Base-by-base conservation (phyloP, 2,888 invertebrate species). In the Zhengitettix transpicula region DNA sequence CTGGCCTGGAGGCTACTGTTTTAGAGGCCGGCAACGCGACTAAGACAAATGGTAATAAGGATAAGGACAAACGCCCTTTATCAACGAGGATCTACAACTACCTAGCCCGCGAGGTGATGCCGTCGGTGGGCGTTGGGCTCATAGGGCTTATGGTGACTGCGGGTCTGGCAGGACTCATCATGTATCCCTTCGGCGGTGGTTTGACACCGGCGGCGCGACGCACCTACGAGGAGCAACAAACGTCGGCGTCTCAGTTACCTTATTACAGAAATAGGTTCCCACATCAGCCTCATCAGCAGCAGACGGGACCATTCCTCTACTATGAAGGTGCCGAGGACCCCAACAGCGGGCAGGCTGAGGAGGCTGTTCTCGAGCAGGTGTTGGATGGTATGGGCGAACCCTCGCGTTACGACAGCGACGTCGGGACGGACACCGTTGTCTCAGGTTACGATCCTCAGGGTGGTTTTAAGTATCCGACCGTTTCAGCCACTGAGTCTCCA, bases 51-150 rank as follows among this genome's bases (percentile, higher is more conserved):
- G 0, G 67, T 76, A 0, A 75, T 74, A 47, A 71, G 76, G 56
- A 75, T 73, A 1, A 72, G 66, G n/a, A 61, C 58, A 63, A 60
- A 17, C 52, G 59, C 11, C 84, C 85, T 1, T 77, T 87, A 0
- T 79, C 84, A 11, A 84, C 86, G 0, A 83, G 86, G 69, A 81
- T 88, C 40, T 88, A 87, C 68, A 87, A 85, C 67, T 88, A 85
- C 67, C 72, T 88, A 52, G 85, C 87, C 3, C 77, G 87, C 65
- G 87, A 88, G 87, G 84, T 88, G 0, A 87, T 88, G 84, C 87
- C 88, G 0, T 85, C 85, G 42, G 85, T 88, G 17, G 87, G 88
- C 1, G 84, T 87, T 0, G 87, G 88, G 66, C 73, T 88, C 17
- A 81, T 87, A 12, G 87, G 88, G 1, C 71, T 88, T 52, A 83